Conservation (phyloP, 2,888 invertebrate genomes). For the Cataglyphis altisquamis region DNA sequence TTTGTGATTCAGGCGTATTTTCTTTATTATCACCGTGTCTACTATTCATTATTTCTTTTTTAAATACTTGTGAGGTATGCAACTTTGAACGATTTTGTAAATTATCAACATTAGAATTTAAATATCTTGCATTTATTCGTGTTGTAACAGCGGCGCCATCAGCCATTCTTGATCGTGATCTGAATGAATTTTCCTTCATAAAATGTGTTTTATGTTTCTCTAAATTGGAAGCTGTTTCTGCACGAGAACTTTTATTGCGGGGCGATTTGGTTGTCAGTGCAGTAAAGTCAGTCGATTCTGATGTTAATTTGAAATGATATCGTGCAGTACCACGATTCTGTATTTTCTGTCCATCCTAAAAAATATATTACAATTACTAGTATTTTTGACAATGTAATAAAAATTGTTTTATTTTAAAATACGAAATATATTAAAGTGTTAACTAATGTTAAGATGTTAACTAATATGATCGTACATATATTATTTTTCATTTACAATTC, state of each 20-base stretch:
- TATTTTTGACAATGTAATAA: neutral
- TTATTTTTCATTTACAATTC: neutral
- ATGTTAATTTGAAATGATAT: constrained; percentile 74
- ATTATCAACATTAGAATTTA: constrained; percentile 2
- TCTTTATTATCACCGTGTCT: neutral
- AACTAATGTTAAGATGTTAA: neutral
- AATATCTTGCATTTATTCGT: constrained; percentile 8
- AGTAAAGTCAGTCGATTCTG: constrained; percentile 67
- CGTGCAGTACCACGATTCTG: constrained; percentile 77
- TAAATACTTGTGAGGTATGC: neutral
- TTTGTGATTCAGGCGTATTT: neutral
- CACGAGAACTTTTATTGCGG: constrained; percentile 52
- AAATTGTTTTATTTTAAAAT: neutral
- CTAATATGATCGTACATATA: neutral
- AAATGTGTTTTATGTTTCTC: constrained; percentile 59
- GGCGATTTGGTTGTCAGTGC: constrained; percentile 57
- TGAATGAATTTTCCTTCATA: constrained; percentile 32
- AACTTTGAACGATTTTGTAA: constrained; percentile 16
- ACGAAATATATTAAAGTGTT: neutral
- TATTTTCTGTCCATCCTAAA: constrained; percentile 78
- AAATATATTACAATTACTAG: constrained; percentile 29
- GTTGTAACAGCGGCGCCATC: constrained; percentile 11
- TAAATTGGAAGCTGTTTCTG: constrained; percentile 41
- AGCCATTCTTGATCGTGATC: constrained; percentile 33
- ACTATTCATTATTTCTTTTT: neutral